phyloP scores from a whole-genome alignment of 1,140 invertebrate species.

The Littorina saxatilis region DNA sequence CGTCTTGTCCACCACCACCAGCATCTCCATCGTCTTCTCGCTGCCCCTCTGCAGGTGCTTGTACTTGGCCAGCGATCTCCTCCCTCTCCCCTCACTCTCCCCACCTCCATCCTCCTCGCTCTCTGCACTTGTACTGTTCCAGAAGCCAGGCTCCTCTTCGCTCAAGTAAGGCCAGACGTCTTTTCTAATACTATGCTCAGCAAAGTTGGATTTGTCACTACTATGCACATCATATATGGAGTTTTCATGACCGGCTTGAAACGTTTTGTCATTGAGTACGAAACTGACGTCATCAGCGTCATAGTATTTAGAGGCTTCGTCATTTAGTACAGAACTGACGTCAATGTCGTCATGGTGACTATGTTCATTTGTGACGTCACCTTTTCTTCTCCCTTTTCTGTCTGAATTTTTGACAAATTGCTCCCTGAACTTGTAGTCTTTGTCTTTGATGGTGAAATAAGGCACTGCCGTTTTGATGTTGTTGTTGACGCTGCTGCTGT shows the following conservation, averaged over 20 bases:
- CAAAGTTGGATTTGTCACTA: too few relatives aligned
- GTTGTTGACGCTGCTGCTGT: neutral
- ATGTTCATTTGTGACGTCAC: too few relatives aligned
- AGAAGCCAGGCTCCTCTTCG: neutral
- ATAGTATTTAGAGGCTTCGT: too few relatives aligned
- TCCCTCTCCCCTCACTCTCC: neutral
- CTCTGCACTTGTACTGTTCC: neutral
- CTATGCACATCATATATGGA: too few relatives aligned
- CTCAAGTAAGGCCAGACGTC: neutral
- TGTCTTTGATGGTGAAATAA: neutral
- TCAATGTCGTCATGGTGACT: too few relatives aligned
- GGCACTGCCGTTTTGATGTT: neutral
- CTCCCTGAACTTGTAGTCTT: neutral
- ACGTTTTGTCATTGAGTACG: too few relatives aligned
- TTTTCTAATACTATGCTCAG: neutral
- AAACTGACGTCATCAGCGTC: too few relatives aligned
- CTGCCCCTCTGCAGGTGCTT: constrained; percentile 27
- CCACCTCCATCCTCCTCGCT: neutral
- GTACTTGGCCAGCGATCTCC: constrained; percentile 21
- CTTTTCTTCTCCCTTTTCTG: too few relatives aligned
- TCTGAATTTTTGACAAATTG: neutral
- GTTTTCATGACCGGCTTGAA: too few relatives aligned
- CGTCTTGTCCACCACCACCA: constrained; percentile 68
- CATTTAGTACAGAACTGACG: too few relatives aligned
- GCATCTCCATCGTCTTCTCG: constrained; percentile 64